These are phyloP conservation scores for Capitulum mitella DNA, from an alignment of 2,888 invertebrate species.

Conservation along the genomic window DNA sequence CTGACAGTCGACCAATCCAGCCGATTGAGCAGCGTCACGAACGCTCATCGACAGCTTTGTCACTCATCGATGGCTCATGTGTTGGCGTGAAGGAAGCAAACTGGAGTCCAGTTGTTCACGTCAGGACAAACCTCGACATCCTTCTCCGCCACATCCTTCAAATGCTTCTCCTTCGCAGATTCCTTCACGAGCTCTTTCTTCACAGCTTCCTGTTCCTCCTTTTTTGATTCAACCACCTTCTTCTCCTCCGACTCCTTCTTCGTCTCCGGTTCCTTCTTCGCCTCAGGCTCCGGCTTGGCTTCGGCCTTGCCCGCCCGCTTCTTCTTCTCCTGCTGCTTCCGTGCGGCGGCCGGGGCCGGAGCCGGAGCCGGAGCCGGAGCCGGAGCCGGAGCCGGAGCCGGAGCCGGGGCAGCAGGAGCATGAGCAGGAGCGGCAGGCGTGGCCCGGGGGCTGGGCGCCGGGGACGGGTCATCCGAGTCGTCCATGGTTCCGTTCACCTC, in stretches of 20 bases:
- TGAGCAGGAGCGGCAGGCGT: not conserved
- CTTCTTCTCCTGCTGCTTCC: slow-evolving; percentile 48
- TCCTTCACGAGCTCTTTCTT: not conserved
- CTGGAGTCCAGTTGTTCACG: too few species aligned
- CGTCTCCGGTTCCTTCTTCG: not conserved
- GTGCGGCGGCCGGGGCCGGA: slow-evolving; percentile 30
- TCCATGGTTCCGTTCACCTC: not conserved
- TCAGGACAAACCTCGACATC: not conserved
- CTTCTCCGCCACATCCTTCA: not conserved
- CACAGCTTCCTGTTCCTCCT: not conserved
- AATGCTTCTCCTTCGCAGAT: not conserved
- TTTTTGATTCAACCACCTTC: not conserved
- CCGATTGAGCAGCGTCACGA: too few species aligned
- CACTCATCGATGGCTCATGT: too few species aligned
- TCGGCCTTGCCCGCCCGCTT: slow-evolving; percentile 53
- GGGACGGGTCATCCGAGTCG: slow-evolving; percentile 6
- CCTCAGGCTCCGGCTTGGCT: slow-evolving; percentile 41
- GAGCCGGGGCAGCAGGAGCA: slow-evolving; percentile 30
- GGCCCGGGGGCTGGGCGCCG: not conserved
- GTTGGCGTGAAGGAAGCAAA: too few species aligned
- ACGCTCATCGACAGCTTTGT: too few species aligned
- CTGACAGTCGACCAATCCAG: too few species aligned
- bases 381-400: slow-evolving; percentile 16
- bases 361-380: not conserved
- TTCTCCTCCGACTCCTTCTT: not conserved